Conservation (phyloP, 2,797 vertebrate genomes). For the Eulemur mongoz region DNA sequence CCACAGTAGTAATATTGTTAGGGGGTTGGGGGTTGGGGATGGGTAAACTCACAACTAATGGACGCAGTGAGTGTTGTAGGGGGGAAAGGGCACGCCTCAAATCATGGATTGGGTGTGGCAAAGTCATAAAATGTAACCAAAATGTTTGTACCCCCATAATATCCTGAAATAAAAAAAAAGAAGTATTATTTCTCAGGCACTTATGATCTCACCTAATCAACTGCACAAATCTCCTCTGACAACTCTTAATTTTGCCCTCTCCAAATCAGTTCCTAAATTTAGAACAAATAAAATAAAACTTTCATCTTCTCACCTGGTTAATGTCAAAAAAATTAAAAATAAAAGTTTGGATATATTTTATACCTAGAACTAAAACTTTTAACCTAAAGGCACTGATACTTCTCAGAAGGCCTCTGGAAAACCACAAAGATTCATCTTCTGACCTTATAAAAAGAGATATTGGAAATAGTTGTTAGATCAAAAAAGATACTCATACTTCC, state of each 20-base stretch:
- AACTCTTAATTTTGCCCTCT: conserved; percentile 8
- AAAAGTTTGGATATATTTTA: neutral
- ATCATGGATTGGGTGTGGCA: no score
- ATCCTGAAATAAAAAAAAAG: no score
- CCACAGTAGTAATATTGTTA: no score
- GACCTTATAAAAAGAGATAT: neutral
- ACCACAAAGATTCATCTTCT: neutral
- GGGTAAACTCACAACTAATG: no score
- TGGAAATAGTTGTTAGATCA: neutral
- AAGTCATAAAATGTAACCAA: no score
- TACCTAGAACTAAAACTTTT: conserved; percentile 2
- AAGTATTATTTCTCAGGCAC: neutral
- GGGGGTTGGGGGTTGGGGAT: no score
- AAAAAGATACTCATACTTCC: neutral
- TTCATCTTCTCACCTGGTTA: neutral
- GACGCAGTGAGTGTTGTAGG: no score
- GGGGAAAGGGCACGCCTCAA: no score
- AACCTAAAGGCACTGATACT: neutral
- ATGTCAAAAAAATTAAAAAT: no score
- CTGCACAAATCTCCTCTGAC: neutral
- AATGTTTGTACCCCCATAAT: no score
- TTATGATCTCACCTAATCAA: neutral
- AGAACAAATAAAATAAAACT: neutral
- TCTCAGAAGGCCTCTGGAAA: neutral
- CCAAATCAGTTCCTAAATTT: neutral